These are phyloP conservation scores for Melanotaenia trifasciata DNA, from an alignment of 2,797 vertebrate genomes.

Conservation along the genomic window DNA sequence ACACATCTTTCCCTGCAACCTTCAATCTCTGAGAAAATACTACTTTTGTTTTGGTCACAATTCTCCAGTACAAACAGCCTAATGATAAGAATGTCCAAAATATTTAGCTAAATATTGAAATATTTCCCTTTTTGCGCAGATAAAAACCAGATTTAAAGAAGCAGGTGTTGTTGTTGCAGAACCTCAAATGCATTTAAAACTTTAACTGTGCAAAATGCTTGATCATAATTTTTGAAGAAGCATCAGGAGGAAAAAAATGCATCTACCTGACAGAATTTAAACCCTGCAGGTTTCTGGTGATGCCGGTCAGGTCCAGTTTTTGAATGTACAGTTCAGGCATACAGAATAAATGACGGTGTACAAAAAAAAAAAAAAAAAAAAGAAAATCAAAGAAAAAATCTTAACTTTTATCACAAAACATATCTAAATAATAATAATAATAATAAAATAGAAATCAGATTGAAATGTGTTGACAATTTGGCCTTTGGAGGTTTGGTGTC, in stretches of 20 bases:
- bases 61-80: no score
- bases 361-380: no score
- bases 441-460: constrained; percentile 73
- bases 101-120: no score
- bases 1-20: not conserved
- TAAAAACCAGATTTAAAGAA: no score
- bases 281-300: constrained; percentile 20
- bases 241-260: not conserved
- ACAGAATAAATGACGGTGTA: constrained; percentile 67
- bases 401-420: constrained; percentile 27
- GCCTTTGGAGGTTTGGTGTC: constrained; percentile 53
- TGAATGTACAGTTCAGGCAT: constrained; percentile 77
- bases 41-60: not conserved
- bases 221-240: not conserved
- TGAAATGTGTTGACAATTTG: constrained; percentile 66
- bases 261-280: not conserved
- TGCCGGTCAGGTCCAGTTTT: constrained; percentile 37
- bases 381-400: no score
- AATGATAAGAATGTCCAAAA: no score
- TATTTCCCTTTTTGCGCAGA: no score
- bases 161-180: no score
- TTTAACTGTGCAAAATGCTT: no score
- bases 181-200: no score
- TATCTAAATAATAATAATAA: constrained; percentile 70
- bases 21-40: not conserved